Evolutionary conservation across 2,113 vertebrate species (phyloP), one percentile per base, ranked within the genome.

Genomic region (Delphinus delphis): DNA sequence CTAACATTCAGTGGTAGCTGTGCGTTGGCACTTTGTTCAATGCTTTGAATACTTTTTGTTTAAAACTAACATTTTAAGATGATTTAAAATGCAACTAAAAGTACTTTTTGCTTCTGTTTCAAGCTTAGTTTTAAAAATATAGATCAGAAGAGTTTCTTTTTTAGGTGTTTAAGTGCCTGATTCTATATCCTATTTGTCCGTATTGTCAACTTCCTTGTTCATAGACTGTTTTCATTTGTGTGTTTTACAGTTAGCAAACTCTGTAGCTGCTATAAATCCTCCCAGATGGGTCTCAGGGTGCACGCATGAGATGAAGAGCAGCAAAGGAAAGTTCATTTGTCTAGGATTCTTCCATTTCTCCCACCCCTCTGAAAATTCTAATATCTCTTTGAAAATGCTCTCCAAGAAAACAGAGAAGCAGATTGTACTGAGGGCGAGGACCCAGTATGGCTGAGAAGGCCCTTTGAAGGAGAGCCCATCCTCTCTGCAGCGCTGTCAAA

Each of bases 221-320:
- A 33, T 6, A 7, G 90, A 21, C 73, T 92, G 77, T 92, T 98
- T 96, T 93, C 55, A 87, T 80, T 87, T 95, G 70, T 81, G 86
- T 92, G 74, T 93, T 97, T 97, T 94, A 96, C 11, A 90, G 91
- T 93, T 73, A 96, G 95, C 86, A 92, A 95, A 95, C 93, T 93
- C 85, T 33, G 94, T 90, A 89, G 76, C 95, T 15, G 15, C 96
- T 76, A 90, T 95, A 85, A 97, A 93, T 95, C 94, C 80, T 95
- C 83, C 2, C 53, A 58, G 95, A 94, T 12, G 73, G 44, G 76
- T 97, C 95, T 97, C 41, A 20, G 93, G 96, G 92, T 8, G 7
- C 82, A 26, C 0, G 3, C 31, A 8, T 38, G 91, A 85, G 96
- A 96, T 76, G 62, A 87, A 79, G 20, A 95, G 63, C 85, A 92